Conservation (phyloP, 2,888 invertebrate genomes). For the Agonopterix heracliana region DNA sequence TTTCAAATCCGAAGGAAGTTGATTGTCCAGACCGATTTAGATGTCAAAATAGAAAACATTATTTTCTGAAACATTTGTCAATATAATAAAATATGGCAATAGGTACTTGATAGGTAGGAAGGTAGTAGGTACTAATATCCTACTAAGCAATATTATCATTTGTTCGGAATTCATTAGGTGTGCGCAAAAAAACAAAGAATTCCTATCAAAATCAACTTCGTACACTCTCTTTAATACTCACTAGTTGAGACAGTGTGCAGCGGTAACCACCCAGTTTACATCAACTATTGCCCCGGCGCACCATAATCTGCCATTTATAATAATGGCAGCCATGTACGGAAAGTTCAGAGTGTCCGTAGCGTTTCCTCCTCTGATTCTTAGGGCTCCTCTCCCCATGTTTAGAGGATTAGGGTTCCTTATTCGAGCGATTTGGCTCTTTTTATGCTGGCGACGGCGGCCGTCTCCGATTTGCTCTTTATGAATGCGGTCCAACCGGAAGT, state of each 20-base stretch:
- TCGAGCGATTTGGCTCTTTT: conserved; percentile 21
- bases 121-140: too few species aligned
- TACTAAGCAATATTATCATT: too few species aligned
- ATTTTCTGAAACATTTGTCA: too few species aligned
- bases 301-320: conserved; percentile 62
- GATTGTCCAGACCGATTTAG: too few species aligned
- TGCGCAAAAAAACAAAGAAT: not conserved
- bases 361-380: conserved; percentile 44
- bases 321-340: conserved; percentile 62
- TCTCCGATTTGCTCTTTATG: conserved; percentile 10
- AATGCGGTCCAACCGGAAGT: conserved; percentile 25
- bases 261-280: conserved; percentile 61
- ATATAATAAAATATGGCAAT: too few species aligned
- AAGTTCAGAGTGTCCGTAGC: conserved; percentile 47
- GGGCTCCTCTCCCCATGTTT: conserved; percentile 12
- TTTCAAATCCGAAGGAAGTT: too few species aligned
- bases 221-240: conserved; percentile 31
- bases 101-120: too few species aligned
- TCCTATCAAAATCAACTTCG: too few species aligned
- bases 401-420: conserved; percentile 33
- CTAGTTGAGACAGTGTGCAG: conserved; percentile 68
- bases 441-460: conserved; percentile 19
- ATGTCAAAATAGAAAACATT: too few species aligned
- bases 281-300: conserved; percentile 64
- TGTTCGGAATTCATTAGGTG: not conserved